Percentiles rank a stretch among this genome's conserved stretches.
Evolutionary conservation across 92 coral and sea anemone genomes (phyloP).

Genomic region (Ricordea florida): DNA sequence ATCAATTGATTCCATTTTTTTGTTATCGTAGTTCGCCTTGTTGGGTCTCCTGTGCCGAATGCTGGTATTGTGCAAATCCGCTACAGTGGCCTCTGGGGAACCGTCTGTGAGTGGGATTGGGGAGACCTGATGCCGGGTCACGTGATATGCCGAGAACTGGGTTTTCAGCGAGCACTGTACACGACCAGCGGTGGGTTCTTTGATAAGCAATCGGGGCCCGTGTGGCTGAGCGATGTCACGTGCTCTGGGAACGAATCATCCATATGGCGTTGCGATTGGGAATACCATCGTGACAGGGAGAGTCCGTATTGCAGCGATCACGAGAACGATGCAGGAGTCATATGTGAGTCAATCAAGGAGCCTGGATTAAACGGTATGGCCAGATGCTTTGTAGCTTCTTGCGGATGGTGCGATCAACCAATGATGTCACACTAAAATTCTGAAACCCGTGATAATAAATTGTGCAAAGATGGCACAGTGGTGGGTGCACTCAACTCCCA

Average conservation of each 20-base stretch:
- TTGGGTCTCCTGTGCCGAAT: constrained; percentile 16
- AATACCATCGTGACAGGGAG: constrained; percentile 1
- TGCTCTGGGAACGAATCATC: constrained; percentile 35
- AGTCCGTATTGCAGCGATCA: background rate
- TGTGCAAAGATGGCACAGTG: no score
- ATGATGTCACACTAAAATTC: background rate
- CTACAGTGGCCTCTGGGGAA: constrained; percentile 18
- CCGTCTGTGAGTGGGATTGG: constrained; percentile 45
- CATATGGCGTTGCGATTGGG: constrained; percentile 4
- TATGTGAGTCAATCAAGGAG: constrained; percentile 9
- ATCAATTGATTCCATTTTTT: no score
- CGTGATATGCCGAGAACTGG: constrained; percentile 35
- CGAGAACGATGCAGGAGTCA: constrained; percentile 5
- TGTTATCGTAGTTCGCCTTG: constrained; percentile 6
- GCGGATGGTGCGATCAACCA: background rate
- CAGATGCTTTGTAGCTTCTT: background rate
- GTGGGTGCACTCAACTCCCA: no score
- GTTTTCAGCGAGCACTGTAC: constrained; percentile 12
- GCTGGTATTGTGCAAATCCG: constrained; percentile 37
- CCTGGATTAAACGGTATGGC: constrained; percentile 19
- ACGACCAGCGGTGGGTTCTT: constrained; percentile 13
- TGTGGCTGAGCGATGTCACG: constrained; percentile 17
- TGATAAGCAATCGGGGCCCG: constrained; percentile 3
- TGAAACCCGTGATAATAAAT: no score
- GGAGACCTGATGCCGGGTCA: constrained; percentile 30